These are phyloP conservation scores for Pseudoatta argentina DNA, from an alignment of 1,140 invertebrate species.

Conservation along the genomic window DNA sequence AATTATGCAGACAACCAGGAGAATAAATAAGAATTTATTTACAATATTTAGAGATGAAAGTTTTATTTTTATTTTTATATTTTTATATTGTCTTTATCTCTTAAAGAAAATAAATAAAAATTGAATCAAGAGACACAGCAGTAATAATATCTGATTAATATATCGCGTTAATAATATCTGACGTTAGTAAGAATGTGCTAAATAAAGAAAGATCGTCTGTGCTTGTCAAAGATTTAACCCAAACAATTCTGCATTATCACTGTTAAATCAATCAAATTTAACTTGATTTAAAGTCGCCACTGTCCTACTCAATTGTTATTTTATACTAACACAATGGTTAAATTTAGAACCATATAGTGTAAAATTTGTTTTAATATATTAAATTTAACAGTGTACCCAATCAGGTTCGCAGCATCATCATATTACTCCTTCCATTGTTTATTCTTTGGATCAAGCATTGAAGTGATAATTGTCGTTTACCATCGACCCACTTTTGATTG, in stretches of 20 bases:
- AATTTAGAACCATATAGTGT: too few relatives aligned
- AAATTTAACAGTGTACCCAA: background rate
- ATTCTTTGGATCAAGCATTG: background rate
- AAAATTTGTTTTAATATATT: too few relatives aligned
- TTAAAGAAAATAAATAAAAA: background rate
- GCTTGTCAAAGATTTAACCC: background rate
- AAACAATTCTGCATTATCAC: background rate
- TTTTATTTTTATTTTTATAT: background rate
- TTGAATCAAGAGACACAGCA: background rate
- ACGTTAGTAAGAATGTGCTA: background rate
- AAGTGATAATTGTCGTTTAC: constrained; percentile 52
- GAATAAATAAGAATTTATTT: background rate
- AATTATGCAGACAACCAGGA: background rate
- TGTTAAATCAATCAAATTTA: too few relatives aligned
- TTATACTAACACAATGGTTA: too few relatives aligned
- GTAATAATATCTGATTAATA: background rate
- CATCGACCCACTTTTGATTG: constrained; percentile 46
- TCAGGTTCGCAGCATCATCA: background rate
- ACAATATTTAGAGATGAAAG: background rate
- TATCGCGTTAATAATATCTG: background rate
- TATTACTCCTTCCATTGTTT: background rate
- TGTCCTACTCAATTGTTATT: too few relatives aligned
- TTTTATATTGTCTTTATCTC: background rate
- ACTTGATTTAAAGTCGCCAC: too few relatives aligned
- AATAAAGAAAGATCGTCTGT: background rate